Base-by-base conservation (phyloP, 2,113 vertebrate genomes). In the Lichenostomus cassidix region DNA sequence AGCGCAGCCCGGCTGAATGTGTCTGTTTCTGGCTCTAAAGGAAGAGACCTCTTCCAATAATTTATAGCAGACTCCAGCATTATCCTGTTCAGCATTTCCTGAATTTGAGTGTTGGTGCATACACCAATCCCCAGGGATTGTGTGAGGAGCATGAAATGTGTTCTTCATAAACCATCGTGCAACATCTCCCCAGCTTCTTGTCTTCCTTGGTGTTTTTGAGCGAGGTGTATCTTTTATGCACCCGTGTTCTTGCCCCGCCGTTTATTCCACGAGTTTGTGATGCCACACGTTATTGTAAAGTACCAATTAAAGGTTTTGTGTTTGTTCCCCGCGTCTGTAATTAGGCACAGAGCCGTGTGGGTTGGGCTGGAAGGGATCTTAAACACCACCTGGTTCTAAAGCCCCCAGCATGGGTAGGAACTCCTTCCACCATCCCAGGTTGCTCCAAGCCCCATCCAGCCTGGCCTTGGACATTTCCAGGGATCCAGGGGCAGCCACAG, bases 221-320 rank as follows among this genome's bases (percentile, higher is more conserved):
- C 17, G 23, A 63, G 2, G 5, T 56, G 0, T 3, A 22, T 62
- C 2, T 29, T 73, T 60, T 41, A 31, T 63, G 10, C 17, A 70
- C 6, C 19, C 2, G 0, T 19, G 8, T 37, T 62, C 31, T 65
- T 49, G 28, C 58, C 52, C n/a, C 13, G 8, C 1, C 3, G 5
- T 44, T 49, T 56, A 22, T 50, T 77, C 29, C 12, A 20, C 0
- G 1, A 42, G 18, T 5, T 15, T 7, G 1, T 17, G 24, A 11
- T 62, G 24, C 50, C 14, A 9, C 16, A 25, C 7, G 0, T 49
- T 35, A 67, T 25, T 46, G 5, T 41, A 20, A 88, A 62, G 37
- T 16, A 44, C 2, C 2, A 27, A n/a, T 78, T 71, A 33, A 65
- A 63, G 27, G 15, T 41, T 44, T 55, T 35, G 21, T 39, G 14